Conservation (phyloP, 2,888 invertebrate genomes). For the Hermaeophaga mercurialis region DNA sequence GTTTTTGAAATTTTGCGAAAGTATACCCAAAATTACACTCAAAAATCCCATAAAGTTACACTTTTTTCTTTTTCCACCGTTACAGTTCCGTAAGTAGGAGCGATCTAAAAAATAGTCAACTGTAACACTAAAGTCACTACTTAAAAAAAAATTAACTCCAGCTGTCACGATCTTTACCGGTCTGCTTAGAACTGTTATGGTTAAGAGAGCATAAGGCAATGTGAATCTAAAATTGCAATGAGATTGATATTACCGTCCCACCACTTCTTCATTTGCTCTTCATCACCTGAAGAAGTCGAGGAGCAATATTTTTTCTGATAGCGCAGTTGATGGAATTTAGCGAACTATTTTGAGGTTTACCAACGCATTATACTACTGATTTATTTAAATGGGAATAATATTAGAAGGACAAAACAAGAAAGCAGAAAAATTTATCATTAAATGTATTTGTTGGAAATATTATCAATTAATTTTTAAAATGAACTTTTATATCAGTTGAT, state of each 20-base stretch:
- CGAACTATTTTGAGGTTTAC: neutral
- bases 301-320: neutral
- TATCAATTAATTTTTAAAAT: too few relatives aligned
- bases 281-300: neutral
- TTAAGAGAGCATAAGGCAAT: slow-evolving; percentile 37
- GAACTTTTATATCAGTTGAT: too few relatives aligned
- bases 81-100: neutral
- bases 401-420: too few relatives aligned
- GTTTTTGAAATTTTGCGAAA: neutral
- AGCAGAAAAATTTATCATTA: too few relatives aligned
- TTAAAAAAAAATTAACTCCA: slow-evolving; percentile 23
- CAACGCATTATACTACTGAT: too few relatives aligned
- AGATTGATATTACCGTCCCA: slow-evolving; percentile 47
- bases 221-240: slow-evolving; percentile 44
- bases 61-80: neutral
- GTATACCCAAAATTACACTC: neutral
- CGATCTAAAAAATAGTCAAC: slow-evolving; percentile 23
- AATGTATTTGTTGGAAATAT: too few relatives aligned
- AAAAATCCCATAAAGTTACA: neutral
- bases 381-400: neutral
- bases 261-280: slow-evolving; percentile 29
- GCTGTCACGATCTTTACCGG: slow-evolving; percentile 34
- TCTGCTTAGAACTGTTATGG: slow-evolving; percentile 35
- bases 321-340: neutral
- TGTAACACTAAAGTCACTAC: slow-evolving; percentile 34